A percentile compares a stretch with the other conserved stretches of the same genome.
These are phyloP conservation scores for Plodia interpunctella DNA, from an alignment of 1,140 invertebrate genomes.

Conservation along the genomic window DNA sequence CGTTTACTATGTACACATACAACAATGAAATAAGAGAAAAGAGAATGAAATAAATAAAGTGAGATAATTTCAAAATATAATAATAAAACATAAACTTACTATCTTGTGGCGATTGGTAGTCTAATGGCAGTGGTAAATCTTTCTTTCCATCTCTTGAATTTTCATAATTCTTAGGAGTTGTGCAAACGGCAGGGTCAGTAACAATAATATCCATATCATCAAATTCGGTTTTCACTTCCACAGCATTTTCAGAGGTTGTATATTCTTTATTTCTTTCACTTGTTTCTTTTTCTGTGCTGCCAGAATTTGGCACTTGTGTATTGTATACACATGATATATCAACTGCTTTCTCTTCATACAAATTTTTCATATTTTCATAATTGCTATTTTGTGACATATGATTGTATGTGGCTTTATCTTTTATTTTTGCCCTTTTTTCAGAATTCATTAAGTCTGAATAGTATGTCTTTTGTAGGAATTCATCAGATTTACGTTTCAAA, in stretches of 20 bases:
- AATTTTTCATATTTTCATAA: constrained; percentile 57
- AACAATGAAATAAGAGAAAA: constrained; percentile 8
- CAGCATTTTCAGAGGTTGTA: constrained; percentile 29
- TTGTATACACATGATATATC: constrained; percentile 57
- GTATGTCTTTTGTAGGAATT: constrained; percentile 65
- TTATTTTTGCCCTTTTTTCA: constrained; percentile 65
- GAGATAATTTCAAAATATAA: constrained; percentile 7
- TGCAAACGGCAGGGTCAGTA: constrained; percentile 63
- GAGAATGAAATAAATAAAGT: neutral
- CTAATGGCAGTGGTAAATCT: constrained; percentile 42
- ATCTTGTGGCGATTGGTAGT: constrained; percentile 65
- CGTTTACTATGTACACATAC: neutral
- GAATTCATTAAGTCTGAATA: constrained; percentile 49
- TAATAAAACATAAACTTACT: constrained; percentile 53
- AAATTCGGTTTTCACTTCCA: constrained; percentile 68
- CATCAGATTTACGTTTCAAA: constrained; percentile 72
- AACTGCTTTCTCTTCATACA: constrained; percentile 61
- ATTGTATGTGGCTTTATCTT: constrained; percentile 59
- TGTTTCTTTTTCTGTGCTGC: constrained; percentile 35
- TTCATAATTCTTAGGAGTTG: constrained; percentile 57
- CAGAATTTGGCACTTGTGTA: constrained; percentile 38
- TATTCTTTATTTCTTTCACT: constrained; percentile 48
- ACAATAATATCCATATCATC: constrained; percentile 69
- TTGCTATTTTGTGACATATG: constrained; percentile 39
- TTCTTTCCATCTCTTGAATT: constrained; percentile 51